phyloP scores from a whole-genome alignment of 2,888 invertebrate species.

The Rotaria socialis region DNA sequence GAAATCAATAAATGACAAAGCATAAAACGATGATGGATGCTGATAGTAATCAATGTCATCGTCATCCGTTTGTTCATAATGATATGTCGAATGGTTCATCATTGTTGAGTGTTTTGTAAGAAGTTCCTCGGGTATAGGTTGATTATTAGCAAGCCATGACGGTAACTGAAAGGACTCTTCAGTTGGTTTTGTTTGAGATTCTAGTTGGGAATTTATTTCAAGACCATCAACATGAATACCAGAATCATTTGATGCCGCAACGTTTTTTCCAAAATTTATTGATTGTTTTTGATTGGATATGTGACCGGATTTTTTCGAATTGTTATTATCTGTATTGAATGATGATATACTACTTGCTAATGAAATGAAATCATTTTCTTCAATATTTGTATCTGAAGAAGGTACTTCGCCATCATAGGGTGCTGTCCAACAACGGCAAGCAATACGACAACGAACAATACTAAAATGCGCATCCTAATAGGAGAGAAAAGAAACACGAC shows the following conservation, averaged over 20 bases:
- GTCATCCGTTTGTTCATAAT: background rate
- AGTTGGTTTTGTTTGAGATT: background rate
- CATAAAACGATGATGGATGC: background rate
- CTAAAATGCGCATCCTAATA: conserved; percentile 18
- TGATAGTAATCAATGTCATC: background rate
- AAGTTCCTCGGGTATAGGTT: conserved; percentile 19
- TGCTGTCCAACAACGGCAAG: conserved; percentile 26
- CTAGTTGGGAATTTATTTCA: background rate
- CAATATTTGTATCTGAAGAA: background rate
- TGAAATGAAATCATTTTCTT: background rate
- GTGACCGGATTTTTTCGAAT: background rate
- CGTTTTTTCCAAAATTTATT: background rate
- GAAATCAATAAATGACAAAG: conserved; percentile 10
- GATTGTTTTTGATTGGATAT: background rate
- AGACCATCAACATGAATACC: conserved; percentile 25
- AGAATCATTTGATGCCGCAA: conserved; percentile 22
- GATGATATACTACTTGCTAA: conserved; percentile 1
- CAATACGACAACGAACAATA: background rate
- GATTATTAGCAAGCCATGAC: conserved; percentile 3
- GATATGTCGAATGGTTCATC: background rate
- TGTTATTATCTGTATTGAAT: background rate
- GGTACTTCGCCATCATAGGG: conserved; percentile 9
- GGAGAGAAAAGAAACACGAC: no score
- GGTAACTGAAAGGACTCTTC: background rate
- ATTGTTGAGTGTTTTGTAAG: background rate